These are phyloP conservation scores for Felis catus DNA, from an alignment of 2,113 vertebrate genomes.

Conservation along the genomic window DNA sequence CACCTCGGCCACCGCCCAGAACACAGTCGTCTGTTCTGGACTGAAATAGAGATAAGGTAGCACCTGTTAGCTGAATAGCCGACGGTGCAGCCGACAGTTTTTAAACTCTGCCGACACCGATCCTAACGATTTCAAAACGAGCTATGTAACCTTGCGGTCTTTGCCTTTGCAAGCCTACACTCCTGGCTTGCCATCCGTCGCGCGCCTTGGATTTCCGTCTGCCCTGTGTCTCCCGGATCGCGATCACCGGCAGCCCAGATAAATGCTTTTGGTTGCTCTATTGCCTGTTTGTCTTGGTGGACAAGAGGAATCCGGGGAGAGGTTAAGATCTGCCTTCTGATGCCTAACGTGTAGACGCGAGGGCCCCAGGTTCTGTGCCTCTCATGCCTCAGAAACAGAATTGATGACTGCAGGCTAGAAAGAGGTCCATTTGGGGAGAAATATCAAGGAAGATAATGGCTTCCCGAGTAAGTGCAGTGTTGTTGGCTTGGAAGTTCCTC, in stretches of 20 bases:
- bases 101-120: neutral
- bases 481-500: no score
- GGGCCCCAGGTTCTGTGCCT: accelerated
- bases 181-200: neutral
- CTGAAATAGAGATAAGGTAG: neutral
- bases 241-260: neutral
- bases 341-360: accelerated
- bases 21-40: neutral
- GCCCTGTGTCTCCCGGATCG: neutral
- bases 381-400: accelerated
- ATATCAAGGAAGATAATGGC: accelerated
- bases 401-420: neutral
- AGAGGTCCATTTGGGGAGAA: neutral
- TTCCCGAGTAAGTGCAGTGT: neutral
- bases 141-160: neutral
- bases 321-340: neutral
- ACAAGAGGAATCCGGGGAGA: neutral
- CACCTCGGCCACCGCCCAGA: neutral
- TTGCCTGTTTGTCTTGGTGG: neutral
- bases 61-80: neutral
- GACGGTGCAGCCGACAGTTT: neutral
- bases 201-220: neutral
- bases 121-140: neutral
- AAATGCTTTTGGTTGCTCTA: neutral
- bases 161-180: neutral